Conservation (phyloP, 2,113 vertebrate species). For the Mola mola region DNA sequence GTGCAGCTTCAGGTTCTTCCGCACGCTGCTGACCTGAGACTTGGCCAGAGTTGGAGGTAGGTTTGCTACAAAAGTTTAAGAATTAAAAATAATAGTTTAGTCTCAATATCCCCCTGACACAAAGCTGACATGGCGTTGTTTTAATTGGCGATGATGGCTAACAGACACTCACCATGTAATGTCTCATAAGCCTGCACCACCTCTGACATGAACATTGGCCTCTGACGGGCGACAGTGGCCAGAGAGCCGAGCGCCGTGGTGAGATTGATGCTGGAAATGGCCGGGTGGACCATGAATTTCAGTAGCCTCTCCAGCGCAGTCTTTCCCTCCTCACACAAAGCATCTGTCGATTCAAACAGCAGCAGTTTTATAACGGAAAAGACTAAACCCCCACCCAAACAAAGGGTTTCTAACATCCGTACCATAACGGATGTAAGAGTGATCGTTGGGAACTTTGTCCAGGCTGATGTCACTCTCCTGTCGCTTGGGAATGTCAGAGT, state of each 20-base stretch:
- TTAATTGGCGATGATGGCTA: not conserved
- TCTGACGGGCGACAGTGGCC: slow-evolving; percentile 91
- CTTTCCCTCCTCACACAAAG: slow-evolving; percentile 89
- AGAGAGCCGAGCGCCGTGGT: slow-evolving; percentile 91
- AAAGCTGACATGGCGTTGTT: no score
- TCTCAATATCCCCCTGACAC: no score
- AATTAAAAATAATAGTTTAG: not conserved
- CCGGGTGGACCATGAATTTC: slow-evolving; percentile 96
- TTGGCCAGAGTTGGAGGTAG: slow-evolving; percentile 93
- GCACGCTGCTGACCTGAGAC: slow-evolving; percentile 96
- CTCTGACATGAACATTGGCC: slow-evolving; percentile 97
- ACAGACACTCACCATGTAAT: slow-evolving; percentile 84
- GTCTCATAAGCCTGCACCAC: slow-evolving; percentile 96
- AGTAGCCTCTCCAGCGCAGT: slow-evolving; percentile 91
- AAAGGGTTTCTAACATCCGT: not conserved
- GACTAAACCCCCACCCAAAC: not conserved
- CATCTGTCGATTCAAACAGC: slow-evolving; percentile 64
- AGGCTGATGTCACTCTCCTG: slow-evolving; percentile 93
- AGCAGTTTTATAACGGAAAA: not conserved
- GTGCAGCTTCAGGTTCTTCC: slow-evolving; percentile 95
- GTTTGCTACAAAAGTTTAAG: slow-evolving; percentile 81
- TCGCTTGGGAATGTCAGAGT: slow-evolving; percentile 89
- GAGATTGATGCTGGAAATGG: slow-evolving; percentile 96
- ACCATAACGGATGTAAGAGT: slow-evolving; percentile 91
- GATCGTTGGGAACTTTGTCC: slow-evolving; percentile 90